Base-by-base conservation (phyloP, 1,140 invertebrate species). In the Mesaphorura yosii region DNA sequence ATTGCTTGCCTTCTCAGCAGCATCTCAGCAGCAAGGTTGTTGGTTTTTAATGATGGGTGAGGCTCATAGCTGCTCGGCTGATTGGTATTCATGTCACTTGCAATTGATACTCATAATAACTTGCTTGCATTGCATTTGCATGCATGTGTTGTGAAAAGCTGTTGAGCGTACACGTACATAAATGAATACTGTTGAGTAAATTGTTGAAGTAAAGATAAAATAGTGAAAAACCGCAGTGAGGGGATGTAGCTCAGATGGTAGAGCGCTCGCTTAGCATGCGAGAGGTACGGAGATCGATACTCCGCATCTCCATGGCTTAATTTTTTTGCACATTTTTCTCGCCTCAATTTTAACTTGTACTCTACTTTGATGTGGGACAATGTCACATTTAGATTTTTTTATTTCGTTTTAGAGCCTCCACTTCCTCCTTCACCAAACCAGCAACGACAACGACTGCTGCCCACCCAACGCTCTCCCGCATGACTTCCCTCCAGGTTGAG, bases 221-320 rank as follows among this genome's bases (percentile, higher is more conserved):
- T n/a, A n/a, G n/a, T n/a, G n/a, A n/a, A n/a, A n/a, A n/a, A n/a
- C n/a, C n/a, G n/a, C n/a, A n/a, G n/a, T n/a, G n/a, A n/a, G 55
- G 55, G 55, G 55, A 34, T 70, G 67, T 73, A 72, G 66, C 72
- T 73, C 72, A 73, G 65, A 67, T 71, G 69, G 71, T 72, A 72
- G 71, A 72, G 71, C 70, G 69, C 70, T 71, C 69, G 70, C 69
- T 73, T 72, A 71, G 70, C 70, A 72, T 70, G 68, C 62, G 70
- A 71, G 68, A 72, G 68, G 70, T 70, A 72, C 68, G 57, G 70
- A 68, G 71, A 73, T 72, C 71, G 70, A 72, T 71, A 67, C 70
- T 68, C 70, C 58, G 67, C 69, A 67, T 65, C 70, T 72, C 70
- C 70, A 72, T 10, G 23, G 7, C n/a, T n/a, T n/a, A n/a, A 42